Evolutionary conservation across 2,797 vertebrate genomes (phyloP), one percentile per base, ranked within the genome.

Genomic region (Pteronotus mesoamericanus): DNA sequence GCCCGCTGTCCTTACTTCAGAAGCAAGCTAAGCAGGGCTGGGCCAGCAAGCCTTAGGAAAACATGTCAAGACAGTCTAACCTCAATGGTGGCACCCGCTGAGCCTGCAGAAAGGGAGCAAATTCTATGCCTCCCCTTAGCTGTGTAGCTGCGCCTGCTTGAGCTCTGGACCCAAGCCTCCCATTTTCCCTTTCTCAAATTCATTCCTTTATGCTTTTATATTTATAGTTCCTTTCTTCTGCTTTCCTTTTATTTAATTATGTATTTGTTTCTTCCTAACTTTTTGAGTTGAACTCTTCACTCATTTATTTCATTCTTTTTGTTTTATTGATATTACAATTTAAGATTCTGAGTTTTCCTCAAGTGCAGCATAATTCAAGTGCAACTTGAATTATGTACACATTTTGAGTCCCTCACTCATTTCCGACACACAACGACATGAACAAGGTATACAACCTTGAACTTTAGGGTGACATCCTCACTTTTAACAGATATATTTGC

Each of bases 221-320:
- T 89, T 75, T 89, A 75, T 86, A 46, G 59, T 90, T 74, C 16
- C 15, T 86, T 78, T 88, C 9, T 94, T 71, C 46, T 83, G 15
- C 34, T 69, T 89, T 89, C 12, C 61, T 83, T 92, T 92, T 39
- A 79, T 51, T 61, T n/a, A n/a, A n/a, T n/a, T 64, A 8, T 53
- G 18, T 12, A 14, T 48, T 78, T 75, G 8, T 16, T 96, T 86
- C 75, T n/a, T 44, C 39, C 39, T 68, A 61, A 39, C 53, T 74
- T 57, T 85, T 74, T 75, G 16, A 74, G 15, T 44, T 89, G 26
- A 4, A 91, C 42, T 11, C 32, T 80, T 57, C 55, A 64, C 8
- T 66, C n/a, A 83, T 21, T 79, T 91, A 61, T 32, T 89, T 94
- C 9, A 46, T 42, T 90, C 26, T 94, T 80, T 84, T 78, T 88